Conservation (phyloP, 2,888 invertebrate genomes). For the Brenthis daphne region DNA sequence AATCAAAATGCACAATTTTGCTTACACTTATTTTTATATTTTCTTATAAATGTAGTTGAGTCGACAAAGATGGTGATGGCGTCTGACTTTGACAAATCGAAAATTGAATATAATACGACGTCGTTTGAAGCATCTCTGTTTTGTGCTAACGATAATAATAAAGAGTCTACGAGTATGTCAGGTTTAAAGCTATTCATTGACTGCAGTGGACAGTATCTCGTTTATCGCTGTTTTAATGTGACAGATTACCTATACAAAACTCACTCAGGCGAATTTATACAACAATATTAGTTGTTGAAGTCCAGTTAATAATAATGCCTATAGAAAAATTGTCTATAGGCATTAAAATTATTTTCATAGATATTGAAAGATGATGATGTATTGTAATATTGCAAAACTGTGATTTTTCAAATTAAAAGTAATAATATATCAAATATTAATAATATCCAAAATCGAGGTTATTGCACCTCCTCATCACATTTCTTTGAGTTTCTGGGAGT, state of each 20-base stretch:
- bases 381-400: too few species aligned
- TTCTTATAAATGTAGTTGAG: conserved; percentile 35
- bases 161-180: conserved; percentile 23
- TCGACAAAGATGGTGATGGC: conserved; percentile 58
- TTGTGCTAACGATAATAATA: conserved; percentile 32
- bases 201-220: conserved; percentile 34
- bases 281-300: conserved; percentile 24
- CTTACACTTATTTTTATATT: conserved; percentile 41
- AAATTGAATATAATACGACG: conserved; percentile 60
- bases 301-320: neutral
- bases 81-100: conserved; percentile 74
- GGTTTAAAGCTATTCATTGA: conserved; percentile 33
- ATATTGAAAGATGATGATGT: too few species aligned
- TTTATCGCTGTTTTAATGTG: conserved; percentile 35
- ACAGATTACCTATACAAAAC: conserved; percentile 30
- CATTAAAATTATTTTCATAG: too few species aligned
- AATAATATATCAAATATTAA: too few species aligned
- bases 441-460: too few species aligned
- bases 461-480: too few species aligned
- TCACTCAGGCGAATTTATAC: conserved; percentile 23
- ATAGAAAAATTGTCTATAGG: conserved; percentile 1
- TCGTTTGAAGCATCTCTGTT: conserved; percentile 40
- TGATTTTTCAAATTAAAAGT: too few species aligned
- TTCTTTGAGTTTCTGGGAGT: too few species aligned
- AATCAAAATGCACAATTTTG: conserved; percentile 19